phyloP scores from a whole-genome alignment of 2,888 invertebrate genomes.

The Drosophila leonis region DNA sequence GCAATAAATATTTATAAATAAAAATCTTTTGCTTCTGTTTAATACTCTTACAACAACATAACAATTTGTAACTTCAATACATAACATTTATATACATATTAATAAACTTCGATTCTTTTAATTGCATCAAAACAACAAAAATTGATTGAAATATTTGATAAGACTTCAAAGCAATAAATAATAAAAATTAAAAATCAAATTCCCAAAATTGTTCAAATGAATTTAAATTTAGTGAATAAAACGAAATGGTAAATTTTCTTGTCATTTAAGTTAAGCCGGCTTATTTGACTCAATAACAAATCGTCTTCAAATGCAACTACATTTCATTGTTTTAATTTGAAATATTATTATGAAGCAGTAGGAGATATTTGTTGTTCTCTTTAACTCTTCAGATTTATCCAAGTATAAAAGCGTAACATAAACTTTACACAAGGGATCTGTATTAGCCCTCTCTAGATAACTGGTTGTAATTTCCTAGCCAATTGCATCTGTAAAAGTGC shows the following conservation, averaged over 20 bases:
- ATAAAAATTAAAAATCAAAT: background rate
- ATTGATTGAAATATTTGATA: background rate
- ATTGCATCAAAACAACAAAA: background rate
- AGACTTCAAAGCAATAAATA: background rate
- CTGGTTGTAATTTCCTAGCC: constrained; percentile 26
- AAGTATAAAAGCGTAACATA: background rate
- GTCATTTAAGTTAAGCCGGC: background rate
- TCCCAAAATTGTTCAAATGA: background rate
- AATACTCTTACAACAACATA: background rate
- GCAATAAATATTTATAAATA: background rate
- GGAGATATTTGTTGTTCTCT: background rate
- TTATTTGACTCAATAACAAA: background rate
- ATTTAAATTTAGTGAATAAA: background rate
- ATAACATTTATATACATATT: too few relatives aligned
- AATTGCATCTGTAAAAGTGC: constrained; percentile 40
- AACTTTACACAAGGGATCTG: constrained; percentile 8
- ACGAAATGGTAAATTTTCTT: background rate
- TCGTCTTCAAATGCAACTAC: background rate
- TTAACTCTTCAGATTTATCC: background rate
- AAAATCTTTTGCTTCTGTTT: too few relatives aligned
- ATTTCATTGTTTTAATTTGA: background rate
- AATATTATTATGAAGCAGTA: background rate
- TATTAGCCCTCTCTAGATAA: constrained; percentile 3
- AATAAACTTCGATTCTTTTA: too few relatives aligned
- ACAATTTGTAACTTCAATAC: constrained; percentile 1